phyloP scores from a whole-genome alignment of 2,113 vertebrate species.

The Strix uralensis region DNA sequence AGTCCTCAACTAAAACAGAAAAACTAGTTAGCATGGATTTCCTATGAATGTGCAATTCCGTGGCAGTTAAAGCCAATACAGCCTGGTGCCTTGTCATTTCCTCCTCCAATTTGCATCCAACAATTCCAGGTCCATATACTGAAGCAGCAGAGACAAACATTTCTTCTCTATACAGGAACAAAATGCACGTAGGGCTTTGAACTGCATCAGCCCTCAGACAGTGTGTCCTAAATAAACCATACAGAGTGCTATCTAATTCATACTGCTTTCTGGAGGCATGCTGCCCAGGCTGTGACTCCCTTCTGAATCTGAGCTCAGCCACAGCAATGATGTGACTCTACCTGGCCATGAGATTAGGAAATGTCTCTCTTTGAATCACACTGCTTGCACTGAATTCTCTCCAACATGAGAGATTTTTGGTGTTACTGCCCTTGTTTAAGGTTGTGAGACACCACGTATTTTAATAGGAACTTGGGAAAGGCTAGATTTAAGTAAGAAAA shows the following conservation, averaged over 20 bases:
- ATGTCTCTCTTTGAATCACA: not conserved
- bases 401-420: not conserved
- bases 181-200: not conserved
- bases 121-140: rapidly evolving
- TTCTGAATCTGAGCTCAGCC: not conserved
- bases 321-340: not conserved
- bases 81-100: not conserved
- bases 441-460: not conserved
- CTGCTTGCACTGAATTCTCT: not conserved
- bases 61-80: not conserved
- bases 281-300: not conserved
- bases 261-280: not conserved
- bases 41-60: not conserved
- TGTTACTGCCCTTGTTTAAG: not conserved
- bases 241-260: not conserved
- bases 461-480: not conserved
- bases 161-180: not conserved
- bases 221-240: not conserved
- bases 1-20: not conserved
- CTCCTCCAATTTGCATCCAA: not conserved
- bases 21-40: not conserved
- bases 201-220: not conserved
- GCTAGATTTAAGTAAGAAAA: not conserved
- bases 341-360: not conserved
- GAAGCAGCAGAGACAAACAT: not conserved